Base-by-base conservation (phyloP, 2,113 vertebrate genomes). In the Neopipo cinnamomea region DNA sequence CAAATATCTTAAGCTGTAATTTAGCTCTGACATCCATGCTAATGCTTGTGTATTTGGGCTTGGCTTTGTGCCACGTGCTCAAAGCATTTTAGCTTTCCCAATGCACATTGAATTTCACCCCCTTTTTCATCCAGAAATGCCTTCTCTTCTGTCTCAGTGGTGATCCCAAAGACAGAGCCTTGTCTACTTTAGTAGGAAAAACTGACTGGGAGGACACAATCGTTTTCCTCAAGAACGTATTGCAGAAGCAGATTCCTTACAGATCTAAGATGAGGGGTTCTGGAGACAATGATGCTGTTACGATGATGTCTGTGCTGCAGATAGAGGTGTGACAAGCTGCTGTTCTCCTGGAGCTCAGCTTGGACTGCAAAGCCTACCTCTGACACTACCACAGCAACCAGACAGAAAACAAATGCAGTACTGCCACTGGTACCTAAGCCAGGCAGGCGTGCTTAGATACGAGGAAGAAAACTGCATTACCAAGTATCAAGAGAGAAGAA, bases 1-100 rank as follows among this genome's bases (percentile, higher is more conserved):
- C n/a, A 93, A 91, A 58, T 79, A 89, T 70, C 62, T 96, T 76
- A 91, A 88, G 49, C 17, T 73, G 62, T 59, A 66, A 85, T 87
- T 94, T 81, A 91, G 62, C 71, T 90, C 47, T 95, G 71, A 93
- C 35, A 89, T 76, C 58, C 77, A 62, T 52, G 67, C 23, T 80
- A 66, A 95, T 35, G 20, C 89, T 76, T 78, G 65, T 89, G 42
- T 65, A 89, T 68, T 81, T 82, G 25, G 56, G 42, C 8, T 73
- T 77, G 88, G 85, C 85, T 85, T 88, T 68, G 23, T 71, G 78
- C 79, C 79, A 39, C 47, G 27, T 33, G 52, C 67, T 91, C 62
- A 83, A 15, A 88, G 81, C n/a, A 72, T 83, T 95, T 88, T 55
- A 74, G 62, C 44, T 79, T 89, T 80, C 46, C 25, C 12, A 28